These are phyloP conservation scores for Zalophus californianus DNA, from an alignment of 2,797 vertebrate species.

Conservation along the genomic window DNA sequence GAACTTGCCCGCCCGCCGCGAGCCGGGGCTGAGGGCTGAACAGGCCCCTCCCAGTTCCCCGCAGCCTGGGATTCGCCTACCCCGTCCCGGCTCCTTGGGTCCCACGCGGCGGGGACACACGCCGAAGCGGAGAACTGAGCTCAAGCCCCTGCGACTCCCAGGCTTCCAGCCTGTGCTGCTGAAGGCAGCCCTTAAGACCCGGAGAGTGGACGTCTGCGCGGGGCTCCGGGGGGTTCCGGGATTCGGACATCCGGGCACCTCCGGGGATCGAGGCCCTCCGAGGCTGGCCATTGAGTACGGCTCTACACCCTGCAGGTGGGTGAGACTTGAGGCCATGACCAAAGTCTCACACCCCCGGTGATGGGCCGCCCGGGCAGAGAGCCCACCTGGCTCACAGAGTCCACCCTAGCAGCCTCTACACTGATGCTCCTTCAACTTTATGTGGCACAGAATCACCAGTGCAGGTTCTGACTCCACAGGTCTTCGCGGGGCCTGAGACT, in stretches of 20 bases:
- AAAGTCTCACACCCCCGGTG: not conserved
- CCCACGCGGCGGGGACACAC: accelerated
- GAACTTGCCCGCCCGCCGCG: accelerated
- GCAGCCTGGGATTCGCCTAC: not conserved
- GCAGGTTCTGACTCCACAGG: not conserved
- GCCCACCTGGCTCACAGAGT: not conserved
- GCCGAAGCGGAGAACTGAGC: accelerated
- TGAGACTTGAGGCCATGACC: not conserved
- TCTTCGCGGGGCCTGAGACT: not conserved
- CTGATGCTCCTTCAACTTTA: not conserved
- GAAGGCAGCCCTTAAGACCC: not conserved
- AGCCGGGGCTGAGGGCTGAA: not conserved
- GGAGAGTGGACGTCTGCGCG: accelerated
- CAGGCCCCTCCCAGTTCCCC: not conserved
- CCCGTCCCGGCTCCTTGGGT: not conserved
- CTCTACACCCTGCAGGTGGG: not conserved
- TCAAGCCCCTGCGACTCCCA: no score
- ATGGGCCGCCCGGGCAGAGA: not conserved
- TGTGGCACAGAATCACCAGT: not conserved
- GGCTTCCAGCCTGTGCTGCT: no score
- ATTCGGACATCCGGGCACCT: not conserved
- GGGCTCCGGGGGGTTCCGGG: not conserved
- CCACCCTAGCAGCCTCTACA: not conserved
- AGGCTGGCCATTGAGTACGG: not conserved
- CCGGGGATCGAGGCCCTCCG: not conserved